Base-by-base conservation (phyloP, 2,888 invertebrate genomes). In the Drosophila acutilabella region DNA sequence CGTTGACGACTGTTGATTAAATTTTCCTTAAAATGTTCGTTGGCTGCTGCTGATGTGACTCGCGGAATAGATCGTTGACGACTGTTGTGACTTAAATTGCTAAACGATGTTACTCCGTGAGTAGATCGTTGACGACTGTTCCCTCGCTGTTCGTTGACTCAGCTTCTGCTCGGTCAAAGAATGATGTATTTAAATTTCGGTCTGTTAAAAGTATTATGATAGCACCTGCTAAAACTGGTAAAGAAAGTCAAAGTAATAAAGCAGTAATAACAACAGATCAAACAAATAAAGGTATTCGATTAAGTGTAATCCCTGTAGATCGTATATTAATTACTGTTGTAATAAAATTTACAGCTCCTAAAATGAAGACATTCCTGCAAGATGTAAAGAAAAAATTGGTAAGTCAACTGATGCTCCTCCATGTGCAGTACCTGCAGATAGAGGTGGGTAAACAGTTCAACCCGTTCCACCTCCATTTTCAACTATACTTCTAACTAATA, bases 281-380 rank as follows among this genome's bases (percentile, higher is more conserved):
- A 1, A 94, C 93, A 94, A 96, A 96, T 93, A 97, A 91, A 20
- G 95, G 94, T 90, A 95, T 93, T 93, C 94, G 94, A 80, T 95
- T 94, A 88, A 95, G 92, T 2, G 93, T 93, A 93, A 95, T 93
- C 50, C 93, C 94, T 78, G 91, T 91, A 48, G 94, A 92, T 90
- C 95, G 94, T 93, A 96, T 95, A 93, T 96, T 96, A 90, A 95
- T 94, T 90, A 95, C 94, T 66, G 96, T 96, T 0, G 95, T 94
- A 93, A 96, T 95, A 93, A 96, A 96, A 93, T 96, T 96, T 92
- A 96, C 94, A 14, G 96, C 95, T 20, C 95, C 96, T 93, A 96
- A 91, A 94, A 96, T 36, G 95, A 95, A 0, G 95, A 95, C 86
- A 95, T 94, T 47, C 96, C 96, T 0, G 96, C 95, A 92, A 96